These are phyloP conservation scores for Ichneumoninae sp. DNA, from an alignment of 2,888 invertebrate genomes.

Conservation along the genomic window DNA sequence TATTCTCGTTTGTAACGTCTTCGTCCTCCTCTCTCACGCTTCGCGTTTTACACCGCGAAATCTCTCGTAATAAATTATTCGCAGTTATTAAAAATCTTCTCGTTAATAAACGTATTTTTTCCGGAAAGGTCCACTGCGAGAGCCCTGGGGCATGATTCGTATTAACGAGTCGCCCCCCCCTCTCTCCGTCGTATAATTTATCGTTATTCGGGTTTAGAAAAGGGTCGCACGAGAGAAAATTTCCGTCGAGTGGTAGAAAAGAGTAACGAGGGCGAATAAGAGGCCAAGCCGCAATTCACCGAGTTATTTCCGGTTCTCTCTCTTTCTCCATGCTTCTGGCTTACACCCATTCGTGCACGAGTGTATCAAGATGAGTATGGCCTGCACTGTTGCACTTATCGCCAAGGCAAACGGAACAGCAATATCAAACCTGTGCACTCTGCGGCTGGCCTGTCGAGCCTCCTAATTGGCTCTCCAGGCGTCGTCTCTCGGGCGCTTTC, in stretches of 20 bases:
- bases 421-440: constrained; percentile 15
- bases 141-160: background rate
- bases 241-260: background rate
- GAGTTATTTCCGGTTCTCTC: constrained; percentile 18
- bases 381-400: constrained; percentile 38
- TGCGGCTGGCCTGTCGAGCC: constrained; percentile 21
- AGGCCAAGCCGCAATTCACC: constrained; percentile 1
- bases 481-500: constrained; percentile 41
- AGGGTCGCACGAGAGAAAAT: background rate
- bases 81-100: constrained; percentile 42
- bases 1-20: background rate
- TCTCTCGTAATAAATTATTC: constrained; percentile 22
- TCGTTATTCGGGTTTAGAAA: background rate
- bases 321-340: background rate
- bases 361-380: background rate
- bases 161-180: background rate
- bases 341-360: background rate
- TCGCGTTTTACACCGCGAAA: background rate
- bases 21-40: background rate
- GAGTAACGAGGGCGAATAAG: constrained; percentile 20
- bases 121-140: too few relatives aligned
- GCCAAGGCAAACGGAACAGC: constrained; percentile 22
- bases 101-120: constrained; percentile 27
- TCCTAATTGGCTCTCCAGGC: constrained; percentile 43
- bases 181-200: background rate